Evolutionary conservation across 2,113 vertebrate species (phyloP).

Genomic region (Clinocottus analis): DNA sequence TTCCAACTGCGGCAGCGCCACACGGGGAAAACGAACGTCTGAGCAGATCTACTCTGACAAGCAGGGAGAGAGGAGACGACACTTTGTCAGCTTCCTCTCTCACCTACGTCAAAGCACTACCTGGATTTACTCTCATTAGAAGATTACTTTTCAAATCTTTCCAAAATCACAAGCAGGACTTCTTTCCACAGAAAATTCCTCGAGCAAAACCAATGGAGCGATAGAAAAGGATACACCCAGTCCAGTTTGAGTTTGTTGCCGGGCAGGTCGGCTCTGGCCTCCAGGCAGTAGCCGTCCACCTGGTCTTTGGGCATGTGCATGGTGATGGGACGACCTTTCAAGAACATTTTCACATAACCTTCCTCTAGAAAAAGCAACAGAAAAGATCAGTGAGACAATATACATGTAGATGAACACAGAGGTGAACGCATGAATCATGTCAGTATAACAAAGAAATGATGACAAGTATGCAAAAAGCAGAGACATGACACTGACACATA

Average conservation of each 20-base stretch:
- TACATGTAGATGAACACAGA: neutral
- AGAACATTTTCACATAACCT: constrained; percentile 99
- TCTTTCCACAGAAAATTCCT: neutral
- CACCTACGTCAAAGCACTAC: constrained; percentile 11
- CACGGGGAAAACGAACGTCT: constrained; percentile 21
- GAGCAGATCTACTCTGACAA: constrained; percentile 53
- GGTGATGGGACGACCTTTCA: constrained; percentile 96
- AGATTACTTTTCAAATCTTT: constrained; percentile 28
- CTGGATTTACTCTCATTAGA: constrained; percentile 12
- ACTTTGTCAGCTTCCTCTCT: constrained; percentile 24
- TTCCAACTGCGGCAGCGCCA: constrained; percentile 14
- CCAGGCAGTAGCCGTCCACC: constrained; percentile 94
- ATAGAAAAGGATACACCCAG: constrained; percentile 98
- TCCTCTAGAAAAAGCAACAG: constrained; percentile 92
- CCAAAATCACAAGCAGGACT: neutral
- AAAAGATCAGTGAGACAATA: constrained; percentile 56
- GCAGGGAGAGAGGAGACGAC: neutral
- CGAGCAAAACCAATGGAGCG: neutral
- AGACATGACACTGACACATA: constrained; percentile 14
- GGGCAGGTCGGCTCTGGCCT: constrained; percentile 92
- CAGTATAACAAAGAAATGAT: neutral
- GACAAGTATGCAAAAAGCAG: constrained; percentile 7
- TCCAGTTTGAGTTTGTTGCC: constrained; percentile 94
- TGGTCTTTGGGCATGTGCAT: constrained; percentile 98
- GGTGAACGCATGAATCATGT: neutral